Base-by-base conservation (phyloP, 2,797 vertebrate species). In the Hippocampus kuda region DNA sequence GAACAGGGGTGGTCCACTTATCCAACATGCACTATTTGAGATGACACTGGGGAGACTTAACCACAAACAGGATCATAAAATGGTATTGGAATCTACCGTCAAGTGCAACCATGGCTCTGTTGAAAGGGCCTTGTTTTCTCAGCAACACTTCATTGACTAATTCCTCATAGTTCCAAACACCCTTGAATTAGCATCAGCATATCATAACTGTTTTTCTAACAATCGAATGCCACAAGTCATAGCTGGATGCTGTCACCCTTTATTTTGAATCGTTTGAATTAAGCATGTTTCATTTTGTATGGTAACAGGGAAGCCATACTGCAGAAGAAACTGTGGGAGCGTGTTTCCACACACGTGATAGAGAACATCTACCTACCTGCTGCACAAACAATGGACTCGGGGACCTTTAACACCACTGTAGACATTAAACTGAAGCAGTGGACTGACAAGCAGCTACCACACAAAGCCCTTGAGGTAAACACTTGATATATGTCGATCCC, bases 291-390 rank as follows among this genome's bases (percentile, higher is more conserved):
- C 78, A 76, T 77, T 56, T 51, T 56, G 7, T 42, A 18, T 20
- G 11, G 2, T 24, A 53, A 41, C 78, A 99, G 97, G 97, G 97
- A 99, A 82, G 88, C 97, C 56, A 98, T 99, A 70, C 92, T 99
- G 70, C 95, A 99, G 81, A 96, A 94, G 75, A 95, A 94, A 56
- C 84, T 99, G 63, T 99, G 97, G 97, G 97, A 99, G 79, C 93
- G 95, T 41, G 96, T 99, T 48, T 98, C 95, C 27, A 99, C 94
- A 16, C 97, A 99, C 57, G 97, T 99, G 82, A 98, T 99, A 70
- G 97, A 99, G 85, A 99, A 99, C 84, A 99, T 99, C 86, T 99
- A 99, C 86, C 91, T 99, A 71, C 97, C 97, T 48, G 97, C 97
- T 72, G 96, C 97, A 24, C 97, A 99, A 87, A 94, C 96, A 63